Conservation (phyloP, 2,797 vertebrate species). For the Macropodus opercularis region DNA sequence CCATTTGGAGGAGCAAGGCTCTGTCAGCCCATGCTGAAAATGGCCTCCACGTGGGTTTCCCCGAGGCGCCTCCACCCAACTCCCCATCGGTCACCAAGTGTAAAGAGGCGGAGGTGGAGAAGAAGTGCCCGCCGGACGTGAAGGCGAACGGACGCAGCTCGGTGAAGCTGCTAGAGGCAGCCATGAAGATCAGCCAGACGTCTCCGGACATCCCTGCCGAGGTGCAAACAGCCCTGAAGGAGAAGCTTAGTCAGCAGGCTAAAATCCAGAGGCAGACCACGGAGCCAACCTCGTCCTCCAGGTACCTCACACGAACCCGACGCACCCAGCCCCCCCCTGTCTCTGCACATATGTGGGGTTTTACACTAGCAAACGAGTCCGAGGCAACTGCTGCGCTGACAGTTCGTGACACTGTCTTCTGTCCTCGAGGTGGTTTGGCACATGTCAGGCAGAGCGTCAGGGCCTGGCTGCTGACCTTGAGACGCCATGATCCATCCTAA, state of each 20-base stretch:
- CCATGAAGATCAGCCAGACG: conserved; percentile 99
- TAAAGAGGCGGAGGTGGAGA: conserved; percentile 79
- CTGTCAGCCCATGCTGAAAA: conserved; percentile 78
- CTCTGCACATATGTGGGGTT: not conserved
- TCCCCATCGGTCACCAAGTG: conserved; percentile 41
- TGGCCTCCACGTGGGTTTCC: conserved; percentile 82
- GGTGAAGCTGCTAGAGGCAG: conserved; percentile 87
- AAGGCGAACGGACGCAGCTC: conserved; percentile 84
- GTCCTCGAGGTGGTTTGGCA: conserved; percentile 52
- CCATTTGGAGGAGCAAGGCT: conserved; percentile 95
- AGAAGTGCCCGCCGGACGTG: conserved; percentile 83
- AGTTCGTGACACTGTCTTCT: conserved; percentile 29
- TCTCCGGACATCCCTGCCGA: conserved; percentile 98
- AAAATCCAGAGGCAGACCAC: conserved; percentile 97
- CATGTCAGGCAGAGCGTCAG: conserved; percentile 32
- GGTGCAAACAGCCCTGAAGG: conserved; percentile 92
- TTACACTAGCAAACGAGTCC: no score
- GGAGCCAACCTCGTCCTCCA: conserved; percentile 94
- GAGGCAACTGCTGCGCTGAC: no score
- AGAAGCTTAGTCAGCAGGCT: conserved; percentile 89
- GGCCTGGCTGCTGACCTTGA: conserved; percentile 57
- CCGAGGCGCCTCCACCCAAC: conserved; percentile 72
- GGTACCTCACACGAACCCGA: conserved; percentile 78
- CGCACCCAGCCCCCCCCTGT: conserved; percentile 12
- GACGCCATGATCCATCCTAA: conserved; percentile 18